Evolutionary conservation across 1,140 invertebrate species (phyloP).

Genomic region (Lepidurus arcticus): DNA sequence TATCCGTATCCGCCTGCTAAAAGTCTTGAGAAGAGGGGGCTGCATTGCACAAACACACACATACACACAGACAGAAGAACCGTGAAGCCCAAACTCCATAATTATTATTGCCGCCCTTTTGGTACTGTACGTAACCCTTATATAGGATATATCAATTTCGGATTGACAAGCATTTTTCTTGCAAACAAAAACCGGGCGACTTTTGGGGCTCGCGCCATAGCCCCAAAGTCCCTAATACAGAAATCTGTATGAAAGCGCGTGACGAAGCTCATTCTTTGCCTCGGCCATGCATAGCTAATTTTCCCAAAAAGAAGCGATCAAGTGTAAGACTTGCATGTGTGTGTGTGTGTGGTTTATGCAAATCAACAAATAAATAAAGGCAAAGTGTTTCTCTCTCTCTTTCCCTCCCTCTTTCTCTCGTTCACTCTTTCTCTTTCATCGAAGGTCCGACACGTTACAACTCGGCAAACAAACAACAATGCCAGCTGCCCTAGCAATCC

Average conservation of each 20-base stretch:
- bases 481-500: background rate
- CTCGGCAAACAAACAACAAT: slow-evolving; percentile 11
- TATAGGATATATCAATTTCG: background rate
- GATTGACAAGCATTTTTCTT: background rate
- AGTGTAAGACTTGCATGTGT: background rate
- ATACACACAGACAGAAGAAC: background rate
- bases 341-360: slow-evolving; percentile 14
- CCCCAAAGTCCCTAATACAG: background rate
- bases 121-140: background rate
- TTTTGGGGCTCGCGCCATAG: background rate
- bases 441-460: slow-evolving; percentile 8
- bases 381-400: slow-evolving; percentile 17
- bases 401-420: background rate
- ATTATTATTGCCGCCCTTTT: background rate
- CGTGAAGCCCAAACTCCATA: slow-evolving; percentile 7
- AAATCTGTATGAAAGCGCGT: slow-evolving; percentile 2
- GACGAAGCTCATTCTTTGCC: slow-evolving; percentile 18
- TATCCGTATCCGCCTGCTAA: slow-evolving; percentile 5
- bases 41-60: background rate
- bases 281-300: background rate
- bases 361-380: slow-evolving; percentile 9
- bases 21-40: background rate
- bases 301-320: slow-evolving; percentile 15
- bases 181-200: background rate
- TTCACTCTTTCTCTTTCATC: slow-evolving; percentile 7